These are phyloP conservation scores for Dromius quadrimaculatus DNA, from an alignment of 2,888 invertebrate species.

Conservation along the genomic window DNA sequence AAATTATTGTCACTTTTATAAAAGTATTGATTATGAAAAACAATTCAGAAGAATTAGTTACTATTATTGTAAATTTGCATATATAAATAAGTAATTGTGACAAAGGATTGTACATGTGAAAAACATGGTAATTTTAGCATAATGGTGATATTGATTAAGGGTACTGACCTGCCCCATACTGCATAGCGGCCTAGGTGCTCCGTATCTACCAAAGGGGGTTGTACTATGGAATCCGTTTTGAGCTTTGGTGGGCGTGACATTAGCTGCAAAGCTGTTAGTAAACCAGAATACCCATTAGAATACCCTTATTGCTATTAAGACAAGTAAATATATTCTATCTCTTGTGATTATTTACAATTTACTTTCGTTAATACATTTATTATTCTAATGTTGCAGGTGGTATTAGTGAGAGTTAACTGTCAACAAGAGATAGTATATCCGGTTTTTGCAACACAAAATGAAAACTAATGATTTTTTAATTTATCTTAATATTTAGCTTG, in stretches of 20 bases:
- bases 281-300: constrained; percentile 29
- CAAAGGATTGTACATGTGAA: too few species aligned
- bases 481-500: not conserved
- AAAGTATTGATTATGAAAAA: too few species aligned
- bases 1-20: too few species aligned
- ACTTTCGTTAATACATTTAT: not conserved
- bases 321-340: not conserved
- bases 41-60: too few species aligned
- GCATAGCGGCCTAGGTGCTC: constrained; percentile 74
- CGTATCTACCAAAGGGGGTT: constrained; percentile 72
- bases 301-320: constrained; percentile 7
- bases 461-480: not conserved
- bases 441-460: not conserved
- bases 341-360: not conserved
- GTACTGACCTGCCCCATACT: constrained; percentile 74
- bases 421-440: constrained; percentile 1
- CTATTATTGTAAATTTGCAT: too few species aligned
- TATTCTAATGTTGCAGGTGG: not conserved
- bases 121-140: not conserved
- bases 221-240: constrained; percentile 58
- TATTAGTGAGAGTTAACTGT: constrained; percentile 9
- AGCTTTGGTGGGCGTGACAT: constrained; percentile 43
- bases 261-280: constrained; percentile 45
- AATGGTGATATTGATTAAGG: not conserved
- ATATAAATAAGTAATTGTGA: too few species aligned